Base-by-base conservation (phyloP, 2,797 vertebrate genomes). In the Poecilia picta region DNA sequence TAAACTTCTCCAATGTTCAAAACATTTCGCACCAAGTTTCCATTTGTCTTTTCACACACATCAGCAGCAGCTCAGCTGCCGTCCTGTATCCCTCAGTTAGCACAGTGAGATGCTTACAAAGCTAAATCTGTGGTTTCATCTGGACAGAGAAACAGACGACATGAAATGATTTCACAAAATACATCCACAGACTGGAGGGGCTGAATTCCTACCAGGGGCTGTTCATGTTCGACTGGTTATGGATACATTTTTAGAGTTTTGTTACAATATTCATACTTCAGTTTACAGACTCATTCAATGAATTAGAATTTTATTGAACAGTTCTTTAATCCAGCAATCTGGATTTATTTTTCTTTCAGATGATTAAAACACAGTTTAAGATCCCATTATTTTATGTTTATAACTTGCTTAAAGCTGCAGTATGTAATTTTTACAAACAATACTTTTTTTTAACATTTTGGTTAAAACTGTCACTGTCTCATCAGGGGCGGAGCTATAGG, bases 21-120 rank as follows among this genome's bases (percentile, higher is more conserved):
- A 33, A 33, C 0, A 31, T 43, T 70, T 70, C 1, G 6, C n/a
- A 7, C 2, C 66, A 13, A 43, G 39, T 15, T 70, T 13, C 25
- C 15, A 31, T 28, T 5, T 31, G 13, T 59, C 28, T n/a, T 41
- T 68, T 70, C 66, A 43, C 18, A 66, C 20, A 15, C 39, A 16
- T 15, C 57, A 33, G 16, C 33, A 70, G 39, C 39, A 43, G 66
- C 66, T 43, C 66, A 70, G 66, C 66, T 43, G 36, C 39, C 4
- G 23, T 70, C 39, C 66, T 70, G 66, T n/a, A 13, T 13, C 11
- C 23, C 66, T 70, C 66, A 43, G 11, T 43, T 25, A 18, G 66
- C 66, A 43, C 66, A 70, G 66, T 43, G 11, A 70, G 66, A 70
- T 70, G 66, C 39, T 43, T 70, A 25, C 39, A n/a, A 70, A 43